A percentile compares a stretch with the other conserved stretches of the same genome.
These are phyloP conservation scores for Chrysocyon brachyurus DNA, from an alignment of 2,797 vertebrate genomes.

Conservation along the genomic window DNA sequence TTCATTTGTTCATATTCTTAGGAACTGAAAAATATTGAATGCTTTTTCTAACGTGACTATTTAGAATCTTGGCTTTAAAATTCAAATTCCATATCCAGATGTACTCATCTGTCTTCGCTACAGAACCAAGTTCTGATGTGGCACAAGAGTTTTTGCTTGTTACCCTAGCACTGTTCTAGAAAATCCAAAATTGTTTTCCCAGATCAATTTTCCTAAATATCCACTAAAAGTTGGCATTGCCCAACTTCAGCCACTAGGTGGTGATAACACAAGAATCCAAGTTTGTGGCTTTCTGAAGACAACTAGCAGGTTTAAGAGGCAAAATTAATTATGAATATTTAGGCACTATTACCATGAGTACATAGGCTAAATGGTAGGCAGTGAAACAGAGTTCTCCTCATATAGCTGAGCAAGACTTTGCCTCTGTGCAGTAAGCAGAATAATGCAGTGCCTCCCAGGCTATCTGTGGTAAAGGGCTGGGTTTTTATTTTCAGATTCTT, in stretches of 20 bases:
- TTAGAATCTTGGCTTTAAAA: conserved; percentile 40
- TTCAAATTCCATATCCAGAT: background rate
- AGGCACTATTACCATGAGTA: background rate
- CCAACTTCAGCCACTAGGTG: conserved; percentile 28
- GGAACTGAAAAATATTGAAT: background rate
- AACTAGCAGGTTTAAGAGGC: background rate
- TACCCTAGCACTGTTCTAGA: background rate
- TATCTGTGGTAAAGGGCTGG: background rate
- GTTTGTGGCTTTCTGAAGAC: background rate
- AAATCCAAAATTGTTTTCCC: conserved; percentile 23
- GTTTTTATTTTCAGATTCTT: conserved; percentile 27
- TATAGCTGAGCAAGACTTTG: background rate
- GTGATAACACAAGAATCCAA: background rate
- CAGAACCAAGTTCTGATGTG: background rate
- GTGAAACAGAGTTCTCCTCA: background rate
- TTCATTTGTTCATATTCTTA: background rate
- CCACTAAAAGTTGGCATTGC: background rate
- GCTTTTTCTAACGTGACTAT: background rate
- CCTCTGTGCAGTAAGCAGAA: background rate
- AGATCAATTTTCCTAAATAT: background rate
- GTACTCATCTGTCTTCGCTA: background rate
- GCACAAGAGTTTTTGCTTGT: background rate
- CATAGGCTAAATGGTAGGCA: background rate
- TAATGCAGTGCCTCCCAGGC: background rate
- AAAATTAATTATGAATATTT: background rate